Evolutionary conservation across 1,140 invertebrate species (phyloP).

Genomic region (Nixonia krombeini): DNA sequence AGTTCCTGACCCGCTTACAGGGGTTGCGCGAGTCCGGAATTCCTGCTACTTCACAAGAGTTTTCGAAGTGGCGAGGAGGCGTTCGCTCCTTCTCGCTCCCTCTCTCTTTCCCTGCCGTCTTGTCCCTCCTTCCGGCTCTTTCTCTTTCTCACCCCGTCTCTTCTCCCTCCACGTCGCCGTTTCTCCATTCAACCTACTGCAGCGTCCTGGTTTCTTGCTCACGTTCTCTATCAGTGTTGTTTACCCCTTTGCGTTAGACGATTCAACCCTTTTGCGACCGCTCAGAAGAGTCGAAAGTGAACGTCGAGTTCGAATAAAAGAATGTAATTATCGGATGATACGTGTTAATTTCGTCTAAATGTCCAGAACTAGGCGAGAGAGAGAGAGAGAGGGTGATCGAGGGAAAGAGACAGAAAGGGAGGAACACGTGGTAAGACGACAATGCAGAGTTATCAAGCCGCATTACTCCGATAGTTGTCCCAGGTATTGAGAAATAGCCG

Average conservation of each 20-base stretch:
- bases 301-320: constrained; percentile 4
- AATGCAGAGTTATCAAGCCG: constrained; percentile 45
- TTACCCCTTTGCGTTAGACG: constrained; percentile 49
- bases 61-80: constrained; percentile 66
- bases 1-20: constrained; percentile 71
- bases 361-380: constrained; percentile 1
- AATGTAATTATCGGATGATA: no score
- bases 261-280: constrained; percentile 44
- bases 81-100: constrained; percentile 53
- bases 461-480: constrained; percentile 44
- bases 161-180: no score
- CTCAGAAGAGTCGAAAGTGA: constrained; percentile 55
- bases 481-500: constrained; percentile 28
- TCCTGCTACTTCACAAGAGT: constrained; percentile 67
- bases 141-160: constrained; percentile 2
- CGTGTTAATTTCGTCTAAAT: no score
- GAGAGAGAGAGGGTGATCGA: no score
- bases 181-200: constrained; percentile 45
- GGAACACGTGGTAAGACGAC: constrained; percentile 45
- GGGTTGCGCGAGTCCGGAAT: constrained; percentile 59
- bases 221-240: constrained; percentile 32
- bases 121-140: constrained; percentile 21
- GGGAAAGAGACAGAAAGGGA: constrained; percentile 24
- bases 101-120: constrained; percentile 12
- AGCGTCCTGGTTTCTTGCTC: constrained; percentile 30